These are phyloP conservation scores for Cydia strobilella DNA, from an alignment of 1,140 invertebrate species.

Conservation along the genomic window DNA sequence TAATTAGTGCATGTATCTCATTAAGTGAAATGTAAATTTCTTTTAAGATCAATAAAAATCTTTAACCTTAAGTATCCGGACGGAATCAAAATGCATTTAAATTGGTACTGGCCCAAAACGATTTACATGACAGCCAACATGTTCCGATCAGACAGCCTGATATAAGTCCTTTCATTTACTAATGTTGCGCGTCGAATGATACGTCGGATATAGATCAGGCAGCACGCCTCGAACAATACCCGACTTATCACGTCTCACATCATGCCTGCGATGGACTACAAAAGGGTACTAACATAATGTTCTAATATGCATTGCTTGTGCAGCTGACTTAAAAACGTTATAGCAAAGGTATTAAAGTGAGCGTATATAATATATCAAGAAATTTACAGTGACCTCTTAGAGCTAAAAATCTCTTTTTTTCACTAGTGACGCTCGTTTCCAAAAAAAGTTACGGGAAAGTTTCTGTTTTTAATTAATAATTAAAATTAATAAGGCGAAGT, in stretches of 20 bases:
- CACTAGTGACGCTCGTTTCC: too few species aligned
- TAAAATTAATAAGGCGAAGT: too few species aligned
- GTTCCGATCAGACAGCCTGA: constrained; percentile 24
- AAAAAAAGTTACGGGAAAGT: too few species aligned
- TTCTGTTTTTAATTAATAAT: too few species aligned
- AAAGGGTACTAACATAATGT: constrained; percentile 5
- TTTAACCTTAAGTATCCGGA: neutral
- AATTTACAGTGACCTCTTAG: too few species aligned
- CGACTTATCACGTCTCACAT: constrained; percentile 15
- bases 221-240: constrained; percentile 28
- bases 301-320: neutral
- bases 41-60: too few species aligned
- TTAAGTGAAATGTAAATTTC: too few species aligned
- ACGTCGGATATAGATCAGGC: constrained; percentile 18
- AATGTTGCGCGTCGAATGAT: constrained; percentile 28
- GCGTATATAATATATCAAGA: neutral
- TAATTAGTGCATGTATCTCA: too few species aligned
- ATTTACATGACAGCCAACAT: constrained; percentile 13
- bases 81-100: constrained; percentile 6
- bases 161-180: constrained; percentile 16
- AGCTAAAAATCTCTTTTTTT: too few species aligned
- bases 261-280: neutral
- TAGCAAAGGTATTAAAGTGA: neutral
- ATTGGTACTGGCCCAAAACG: neutral
- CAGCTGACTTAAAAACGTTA: neutral